Evolutionary conservation across 2,888 invertebrate species (phyloP).

Genomic region (Acrobasis suavella): DNA sequence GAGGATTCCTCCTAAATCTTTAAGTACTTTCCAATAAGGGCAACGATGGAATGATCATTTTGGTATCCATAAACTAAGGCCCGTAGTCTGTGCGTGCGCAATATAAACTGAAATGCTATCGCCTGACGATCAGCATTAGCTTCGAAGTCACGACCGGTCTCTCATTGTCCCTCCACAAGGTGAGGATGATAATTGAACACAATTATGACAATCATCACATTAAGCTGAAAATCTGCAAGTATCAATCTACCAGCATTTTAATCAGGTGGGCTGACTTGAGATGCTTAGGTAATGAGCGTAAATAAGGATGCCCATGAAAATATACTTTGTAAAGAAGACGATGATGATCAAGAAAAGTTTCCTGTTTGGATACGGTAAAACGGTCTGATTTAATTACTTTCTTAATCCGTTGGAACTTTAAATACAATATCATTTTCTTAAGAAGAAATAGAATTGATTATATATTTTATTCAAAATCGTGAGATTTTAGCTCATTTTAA

Average conservation of each 20-base stretch:
- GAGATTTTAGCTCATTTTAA: too few species aligned
- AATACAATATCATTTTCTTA: too few species aligned
- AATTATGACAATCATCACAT: constrained; percentile 12
- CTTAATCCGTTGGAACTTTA: too few species aligned
- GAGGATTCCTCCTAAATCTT: background rate
- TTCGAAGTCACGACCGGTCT: constrained; percentile 3
- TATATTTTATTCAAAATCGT: too few species aligned
- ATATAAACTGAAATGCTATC: constrained; percentile 14
- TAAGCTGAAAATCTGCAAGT: constrained; percentile 11
- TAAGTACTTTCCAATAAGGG: background rate
- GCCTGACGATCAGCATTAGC: constrained; percentile 15
- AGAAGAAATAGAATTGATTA: too few species aligned
- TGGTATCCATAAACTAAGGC: background rate
- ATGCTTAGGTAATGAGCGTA: too few species aligned
- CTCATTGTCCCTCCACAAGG: constrained; percentile 7
- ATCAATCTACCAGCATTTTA: background rate
- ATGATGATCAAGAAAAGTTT: too few species aligned
- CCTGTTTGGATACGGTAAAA: too few species aligned
- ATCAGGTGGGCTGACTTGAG: background rate
- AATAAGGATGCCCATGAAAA: too few species aligned
- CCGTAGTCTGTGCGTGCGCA: background rate
- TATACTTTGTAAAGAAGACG: too few species aligned
- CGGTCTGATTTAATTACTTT: too few species aligned
- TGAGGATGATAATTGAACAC: constrained; percentile 10
- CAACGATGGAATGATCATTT: too few species aligned